Conservation (phyloP, 2,113 vertebrate genomes). For the Campylorhamphus procurvoides region DNA sequence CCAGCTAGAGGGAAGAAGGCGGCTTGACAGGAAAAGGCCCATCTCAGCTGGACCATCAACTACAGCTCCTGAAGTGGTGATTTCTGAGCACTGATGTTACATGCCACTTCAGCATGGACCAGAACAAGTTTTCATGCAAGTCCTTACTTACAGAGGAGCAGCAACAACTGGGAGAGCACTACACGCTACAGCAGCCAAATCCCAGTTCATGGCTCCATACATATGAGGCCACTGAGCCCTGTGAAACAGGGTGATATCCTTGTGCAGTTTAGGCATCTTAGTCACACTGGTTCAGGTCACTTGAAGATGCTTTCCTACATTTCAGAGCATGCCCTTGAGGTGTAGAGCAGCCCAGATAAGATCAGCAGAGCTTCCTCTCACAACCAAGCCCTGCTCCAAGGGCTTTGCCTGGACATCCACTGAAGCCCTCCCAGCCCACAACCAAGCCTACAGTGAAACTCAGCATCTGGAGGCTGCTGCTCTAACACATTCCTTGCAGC, state of each 20-base stretch:
- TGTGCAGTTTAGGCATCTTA: fast-evolving
- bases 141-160: not conserved
- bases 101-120: not conserved
- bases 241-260: fast-evolving
- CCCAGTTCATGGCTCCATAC: not conserved
- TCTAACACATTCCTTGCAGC: not conserved
- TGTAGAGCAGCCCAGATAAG: not conserved
- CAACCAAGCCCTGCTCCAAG: not conserved
- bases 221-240: not conserved
- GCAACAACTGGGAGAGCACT: not conserved
- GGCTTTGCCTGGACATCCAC: not conserved
- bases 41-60: not conserved
- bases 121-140: not conserved
- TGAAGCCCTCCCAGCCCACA: not conserved
- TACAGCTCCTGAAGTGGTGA: not conserved
- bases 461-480: not conserved
- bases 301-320: not conserved
- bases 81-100: not conserved
- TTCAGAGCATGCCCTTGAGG: not conserved
- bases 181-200: not conserved
- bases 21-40: not conserved
- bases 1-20: not conserved
- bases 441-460: not conserved
- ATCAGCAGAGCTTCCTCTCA: not conserved
- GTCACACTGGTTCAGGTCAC: not conserved